Base-by-base conservation (phyloP, 53 echinoderm and acorn worm genomes). In the Stichopus horrens region DNA sequence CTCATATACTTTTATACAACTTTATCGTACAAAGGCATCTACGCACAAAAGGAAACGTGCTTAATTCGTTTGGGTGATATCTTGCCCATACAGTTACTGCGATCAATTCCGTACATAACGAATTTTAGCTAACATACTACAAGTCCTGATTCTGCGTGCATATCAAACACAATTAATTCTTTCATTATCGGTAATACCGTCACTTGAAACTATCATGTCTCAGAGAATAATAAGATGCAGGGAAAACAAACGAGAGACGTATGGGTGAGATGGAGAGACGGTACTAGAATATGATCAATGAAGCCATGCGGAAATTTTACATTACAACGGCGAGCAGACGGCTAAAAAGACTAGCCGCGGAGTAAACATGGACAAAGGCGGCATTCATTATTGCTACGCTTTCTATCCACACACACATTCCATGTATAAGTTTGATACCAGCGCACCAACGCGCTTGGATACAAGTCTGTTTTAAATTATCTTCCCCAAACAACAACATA, bases 131-230 rank as follows among this genome's bases (percentile, higher is more conserved):
- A 59, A 59, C 59, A 68, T 68, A 68, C 7, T 68, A 18, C 7
- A n/a, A 68, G 71, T 68, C 71, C 71, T 37, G 37, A 68, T 68
- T 68, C 71, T 68, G 80, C 53, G 80, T 58, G 80, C 52, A 56
- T 80, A 80, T 80, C 80, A 55, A 57, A 58, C 80, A 55, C 80
- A 80, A 80, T 80, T 80, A 80, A 80, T 80, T 56, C 53, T 80
- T 56, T 80, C 57, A 80, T 80, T 80, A 57, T 80, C 58, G 55
- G 80, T 80, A 80, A 80, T 80, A 80, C 58, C 80, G 55, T 80
- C 57, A 56, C 57, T 80, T 58, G 80, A 80, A 80, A 80, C 80
- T 55, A 80, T 80, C 56, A n/a, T 56, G 18, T 80, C 80, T 21
- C 58, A 14, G 11, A 19, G 16, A 68, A 68, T 77, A 77, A 77